phyloP scores from a whole-genome alignment of 1,140 invertebrate genomes.

The Drosophila ercepeae region DNA sequence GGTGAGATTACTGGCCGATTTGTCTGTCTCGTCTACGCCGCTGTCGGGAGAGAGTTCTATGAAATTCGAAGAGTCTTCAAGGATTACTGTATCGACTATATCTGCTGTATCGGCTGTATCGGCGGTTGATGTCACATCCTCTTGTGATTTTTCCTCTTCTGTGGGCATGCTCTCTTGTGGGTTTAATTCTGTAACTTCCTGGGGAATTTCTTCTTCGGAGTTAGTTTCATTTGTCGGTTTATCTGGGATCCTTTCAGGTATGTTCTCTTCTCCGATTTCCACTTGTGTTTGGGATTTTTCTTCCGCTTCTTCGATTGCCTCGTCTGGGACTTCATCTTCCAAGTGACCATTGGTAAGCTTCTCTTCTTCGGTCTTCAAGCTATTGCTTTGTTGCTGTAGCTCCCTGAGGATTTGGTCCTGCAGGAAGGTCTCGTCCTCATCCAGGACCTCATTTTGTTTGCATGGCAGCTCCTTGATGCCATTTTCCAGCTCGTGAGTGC shows the following conservation, averaged over 20 bases:
- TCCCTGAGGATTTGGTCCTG: slow-evolving; percentile 74
- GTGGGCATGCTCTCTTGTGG: not conserved
- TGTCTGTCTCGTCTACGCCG: slow-evolving; percentile 19
- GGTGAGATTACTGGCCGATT: slow-evolving; percentile 38
- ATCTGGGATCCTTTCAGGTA: slow-evolving; percentile 7
- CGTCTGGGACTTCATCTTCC: slow-evolving; percentile 8
- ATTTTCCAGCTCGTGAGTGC: slow-evolving; percentile 44
- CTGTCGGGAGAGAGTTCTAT: slow-evolving; percentile 28
- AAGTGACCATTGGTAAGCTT: slow-evolving; percentile 45
- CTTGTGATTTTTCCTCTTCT: not conserved
- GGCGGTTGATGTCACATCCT: slow-evolving; percentile 5
- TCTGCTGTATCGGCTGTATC: not conserved
- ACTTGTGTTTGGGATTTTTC: not conserved
- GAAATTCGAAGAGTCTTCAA: not conserved
- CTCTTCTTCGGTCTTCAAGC: slow-evolving; percentile 27
- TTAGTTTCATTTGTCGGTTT: slow-evolving; percentile 4
- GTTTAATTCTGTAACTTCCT: not conserved
- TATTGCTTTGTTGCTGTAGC: slow-evolving; percentile 64
- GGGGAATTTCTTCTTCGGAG: not conserved
- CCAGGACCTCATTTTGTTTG: not conserved
- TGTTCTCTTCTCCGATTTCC: not conserved
- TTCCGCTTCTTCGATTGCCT: not conserved
- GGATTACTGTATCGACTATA: not conserved
- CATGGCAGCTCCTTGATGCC: slow-evolving; percentile 26
- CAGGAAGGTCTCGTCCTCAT: slow-evolving; percentile 54